phyloP scores from a whole-genome alignment of 2,113 vertebrate species.

The Odobenus rosmarus region DNA sequence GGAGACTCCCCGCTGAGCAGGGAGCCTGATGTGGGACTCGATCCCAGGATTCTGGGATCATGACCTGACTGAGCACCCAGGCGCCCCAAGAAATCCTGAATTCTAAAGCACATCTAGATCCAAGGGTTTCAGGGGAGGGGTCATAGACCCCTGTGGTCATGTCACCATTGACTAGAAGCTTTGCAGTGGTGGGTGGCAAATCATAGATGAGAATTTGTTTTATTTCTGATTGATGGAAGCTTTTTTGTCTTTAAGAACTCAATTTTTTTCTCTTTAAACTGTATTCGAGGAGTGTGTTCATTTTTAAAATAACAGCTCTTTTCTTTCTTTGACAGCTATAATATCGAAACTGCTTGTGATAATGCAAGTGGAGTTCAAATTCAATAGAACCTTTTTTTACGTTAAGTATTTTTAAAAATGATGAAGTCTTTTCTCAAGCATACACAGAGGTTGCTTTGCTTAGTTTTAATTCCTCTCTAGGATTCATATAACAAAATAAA shows the following conservation, averaged over 20 bases:
- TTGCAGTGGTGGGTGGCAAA: slow-evolving; percentile 5
- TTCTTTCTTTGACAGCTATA: slow-evolving; percentile 27
- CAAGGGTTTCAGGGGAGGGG: neutral
- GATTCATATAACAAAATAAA: slow-evolving; percentile 30
- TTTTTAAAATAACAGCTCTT: slow-evolving; percentile 28
- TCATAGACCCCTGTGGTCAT: neutral
- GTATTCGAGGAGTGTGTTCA: slow-evolving; percentile 7
- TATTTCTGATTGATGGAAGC: slow-evolving; percentile 40
- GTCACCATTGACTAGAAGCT: neutral
- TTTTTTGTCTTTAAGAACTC: slow-evolving; percentile 46
- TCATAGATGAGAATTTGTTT: slow-evolving; percentile 33
- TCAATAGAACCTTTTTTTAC: slow-evolving; percentile 18
- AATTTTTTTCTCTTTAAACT: slow-evolving; percentile 17
- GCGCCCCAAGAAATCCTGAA: neutral
- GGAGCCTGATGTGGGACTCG: too few relatives aligned
- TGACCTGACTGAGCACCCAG: too few relatives aligned
- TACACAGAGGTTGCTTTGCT: neutral
- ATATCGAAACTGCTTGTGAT: slow-evolving; percentile 39
- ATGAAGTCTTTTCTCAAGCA: slow-evolving; percentile 8
- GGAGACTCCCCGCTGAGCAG: too few relatives aligned
- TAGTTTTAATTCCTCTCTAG: slow-evolving; percentile 8
- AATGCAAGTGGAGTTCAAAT: slow-evolving; percentile 47
- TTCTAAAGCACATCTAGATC: slow-evolving; percentile 1
- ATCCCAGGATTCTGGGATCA: too few relatives aligned
- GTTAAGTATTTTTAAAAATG: neutral